Evolutionary conservation across 2,113 vertebrate genomes (phyloP).

Genomic region (Castor canadensis): DNA sequence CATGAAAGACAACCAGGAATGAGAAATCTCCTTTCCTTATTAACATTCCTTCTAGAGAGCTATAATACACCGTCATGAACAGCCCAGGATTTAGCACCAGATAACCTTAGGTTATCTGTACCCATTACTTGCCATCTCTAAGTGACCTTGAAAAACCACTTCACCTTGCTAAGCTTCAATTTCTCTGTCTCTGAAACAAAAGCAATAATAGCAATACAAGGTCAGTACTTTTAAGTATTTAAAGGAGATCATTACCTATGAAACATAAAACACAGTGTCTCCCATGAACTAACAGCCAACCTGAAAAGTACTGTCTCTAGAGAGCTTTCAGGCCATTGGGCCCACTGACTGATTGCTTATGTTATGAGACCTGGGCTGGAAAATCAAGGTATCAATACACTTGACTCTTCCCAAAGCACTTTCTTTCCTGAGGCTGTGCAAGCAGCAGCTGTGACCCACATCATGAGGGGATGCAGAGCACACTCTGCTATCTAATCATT

Average conservation of each 20-base stretch:
- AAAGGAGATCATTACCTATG: background rate
- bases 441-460: background rate
- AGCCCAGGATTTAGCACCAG: background rate
- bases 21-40: background rate
- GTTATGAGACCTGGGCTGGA: background rate
- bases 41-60: background rate
- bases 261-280: background rate
- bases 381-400: background rate
- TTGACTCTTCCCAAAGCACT: background rate
- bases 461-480: background rate
- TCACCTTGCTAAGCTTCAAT: background rate
- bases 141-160: background rate
- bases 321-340: accelerated
- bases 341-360: accelerated
- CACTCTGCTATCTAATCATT: background rate
- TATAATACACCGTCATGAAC: accelerated
- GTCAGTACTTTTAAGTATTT: background rate
- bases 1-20: background rate
- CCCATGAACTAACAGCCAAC: no score
- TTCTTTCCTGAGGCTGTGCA: background rate
- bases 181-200: background rate
- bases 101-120: background rate
- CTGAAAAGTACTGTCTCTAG: accelerated
- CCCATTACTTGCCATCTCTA: background rate
- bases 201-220: background rate